Conservation (phyloP, 2,888 invertebrate genomes). For the Arrhopalites spinosus region DNA sequence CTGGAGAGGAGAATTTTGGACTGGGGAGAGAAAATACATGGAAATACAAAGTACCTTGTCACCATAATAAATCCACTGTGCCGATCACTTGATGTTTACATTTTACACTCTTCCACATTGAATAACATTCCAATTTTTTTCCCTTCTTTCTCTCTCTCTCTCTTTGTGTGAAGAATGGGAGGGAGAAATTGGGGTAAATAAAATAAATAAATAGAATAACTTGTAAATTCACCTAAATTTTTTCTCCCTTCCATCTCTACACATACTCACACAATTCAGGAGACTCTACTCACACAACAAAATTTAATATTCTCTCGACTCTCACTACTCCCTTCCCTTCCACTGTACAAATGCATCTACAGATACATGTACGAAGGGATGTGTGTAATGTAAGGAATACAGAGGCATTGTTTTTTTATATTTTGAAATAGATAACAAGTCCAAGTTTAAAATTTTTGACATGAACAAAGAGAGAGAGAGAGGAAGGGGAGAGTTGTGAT, state of each 20-base stretch:
- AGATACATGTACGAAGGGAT: too few species aligned
- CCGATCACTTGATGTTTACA: slow-evolving; percentile 21
- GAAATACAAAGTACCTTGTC: slow-evolving; percentile 17
- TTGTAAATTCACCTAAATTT: neutral
- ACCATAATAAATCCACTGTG: slow-evolving; percentile 32
- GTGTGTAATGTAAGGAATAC: too few species aligned
- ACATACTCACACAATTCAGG: neutral
- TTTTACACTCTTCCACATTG: neutral
- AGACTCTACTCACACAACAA: neutral
- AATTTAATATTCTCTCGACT: too few species aligned
- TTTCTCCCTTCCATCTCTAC: too few species aligned
- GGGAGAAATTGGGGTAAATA: neutral
- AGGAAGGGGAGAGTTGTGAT: slow-evolving; percentile 33
- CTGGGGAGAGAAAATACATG: neutral
- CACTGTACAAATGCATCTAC: too few species aligned
- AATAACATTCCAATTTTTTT: neutral
- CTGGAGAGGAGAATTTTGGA: slow-evolving; percentile 1
- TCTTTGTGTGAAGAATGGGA: neutral
- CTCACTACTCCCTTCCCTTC: too few species aligned
- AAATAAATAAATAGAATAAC: neutral
- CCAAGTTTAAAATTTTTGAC: too few species aligned
- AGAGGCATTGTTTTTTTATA: too few species aligned
- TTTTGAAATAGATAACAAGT: neutral
- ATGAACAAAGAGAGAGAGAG: too few species aligned
- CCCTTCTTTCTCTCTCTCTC: neutral